phyloP scores from a whole-genome alignment of 1,140 invertebrate species.

The Drosophila ohnishii region DNA sequence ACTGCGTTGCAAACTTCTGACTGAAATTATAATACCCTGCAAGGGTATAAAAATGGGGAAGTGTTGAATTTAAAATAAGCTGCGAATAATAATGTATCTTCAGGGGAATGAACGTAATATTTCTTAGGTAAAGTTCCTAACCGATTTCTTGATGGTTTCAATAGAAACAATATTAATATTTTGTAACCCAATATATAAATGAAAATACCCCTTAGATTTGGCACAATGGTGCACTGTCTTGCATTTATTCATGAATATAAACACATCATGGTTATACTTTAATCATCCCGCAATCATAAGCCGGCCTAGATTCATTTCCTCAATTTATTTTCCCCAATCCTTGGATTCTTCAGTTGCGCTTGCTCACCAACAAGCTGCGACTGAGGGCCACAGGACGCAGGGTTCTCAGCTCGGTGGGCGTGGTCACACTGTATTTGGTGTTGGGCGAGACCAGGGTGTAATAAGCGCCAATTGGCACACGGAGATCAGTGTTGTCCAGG shows the following conservation, averaged over 20 bases:
- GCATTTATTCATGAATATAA: slow-evolving; percentile 66
- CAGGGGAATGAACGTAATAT: no score
- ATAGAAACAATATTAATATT: no score
- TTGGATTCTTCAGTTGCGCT: slow-evolving; percentile 45
- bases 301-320: slow-evolving; percentile 11
- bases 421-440: slow-evolving; percentile 73
- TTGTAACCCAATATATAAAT: not conserved
- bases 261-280: slow-evolving; percentile 26
- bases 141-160: no score
- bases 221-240: slow-evolving; percentile 67
- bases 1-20: no score
- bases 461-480: slow-evolving; percentile 65
- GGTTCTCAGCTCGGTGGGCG: slow-evolving; percentile 67
- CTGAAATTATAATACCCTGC: no score
- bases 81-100: no score
- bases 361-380: slow-evolving; percentile 63
- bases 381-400: slow-evolving; percentile 69
- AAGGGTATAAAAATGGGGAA: not conserved
- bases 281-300: slow-evolving; percentile 7
- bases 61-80: not conserved
- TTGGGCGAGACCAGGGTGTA: slow-evolving; percentile 66
- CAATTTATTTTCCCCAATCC: not conserved
- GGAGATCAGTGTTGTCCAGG: slow-evolving; percentile 42
- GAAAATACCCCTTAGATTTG: slow-evolving; percentile 21
- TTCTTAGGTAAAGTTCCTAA: no score